Evolutionary conservation across 2,113 vertebrate species (phyloP), one percentile per base, ranked within the genome.

Genomic region (Gymnorhina tibicen): DNA sequence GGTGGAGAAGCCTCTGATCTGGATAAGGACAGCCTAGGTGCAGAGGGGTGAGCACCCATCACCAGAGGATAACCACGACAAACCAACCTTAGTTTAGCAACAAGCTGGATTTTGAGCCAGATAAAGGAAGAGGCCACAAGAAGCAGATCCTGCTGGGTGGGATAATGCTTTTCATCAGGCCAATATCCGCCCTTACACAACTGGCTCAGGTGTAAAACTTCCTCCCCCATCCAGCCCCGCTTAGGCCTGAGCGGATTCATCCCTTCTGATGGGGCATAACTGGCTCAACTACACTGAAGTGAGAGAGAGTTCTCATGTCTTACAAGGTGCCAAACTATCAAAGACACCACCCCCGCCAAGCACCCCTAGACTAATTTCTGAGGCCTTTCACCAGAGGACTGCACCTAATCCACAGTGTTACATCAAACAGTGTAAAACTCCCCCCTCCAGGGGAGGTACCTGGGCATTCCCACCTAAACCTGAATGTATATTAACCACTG

Each of bases 261-360:
- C 39, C 27, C 33, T 28, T 53, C 60, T 75, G 22, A 58, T 16
- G 32, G 10, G 32, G 32, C 26, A 7, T 26, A 80, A 58, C 58
- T 16, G 35, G 35, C 46, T 60, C 37, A 52, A 26, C 37, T 52
- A 39, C 4, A 1, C 19, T 44, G 23, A 73, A 66, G 16, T 44
- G 27, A 44, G 27, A 79, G 16, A n/a, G 42, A 50, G 9, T 8
- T 74, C 44, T 74, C 52, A 23, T 4, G 6, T 39, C 52, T 59
- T 44, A 58, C 32, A 66, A 88, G 22, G 15, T 66, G 44, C 9
- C 59, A 44, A 58, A 66, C 37, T 42, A 58, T 6, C 50, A 37
- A 66, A 66, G 22, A 44, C 13, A 42, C 3, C 1, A n/a, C n/a
- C 9, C 12, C 1, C 4, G 5, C 9, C 11, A 58, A 37, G 50